A percentile compares a stretch with the other conserved stretches of the same genome.
phyloP scores from a whole-genome alignment of 2,888 invertebrate genomes.

The Cataglyphis rosenhaueri region DNA sequence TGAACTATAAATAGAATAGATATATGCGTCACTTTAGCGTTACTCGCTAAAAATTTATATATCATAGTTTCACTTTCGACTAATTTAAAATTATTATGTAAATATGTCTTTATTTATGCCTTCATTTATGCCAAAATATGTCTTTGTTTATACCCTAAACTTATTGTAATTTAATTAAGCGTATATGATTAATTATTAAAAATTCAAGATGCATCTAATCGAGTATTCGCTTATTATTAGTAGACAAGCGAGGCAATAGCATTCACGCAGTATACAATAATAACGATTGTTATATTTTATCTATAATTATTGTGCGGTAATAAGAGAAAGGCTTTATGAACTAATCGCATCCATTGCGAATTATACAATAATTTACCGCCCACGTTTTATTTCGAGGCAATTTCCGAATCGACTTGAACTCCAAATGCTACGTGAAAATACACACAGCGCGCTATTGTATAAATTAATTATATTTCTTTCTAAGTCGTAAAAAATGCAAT shows the following conservation, averaged over 20 bases:
- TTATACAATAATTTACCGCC: constrained; percentile 28
- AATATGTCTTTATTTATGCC: constrained; percentile 1
- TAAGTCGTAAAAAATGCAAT: constrained; percentile 7
- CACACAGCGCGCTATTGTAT: constrained; percentile 7
- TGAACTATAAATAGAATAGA: constrained; percentile 1
- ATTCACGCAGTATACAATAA: background rate
- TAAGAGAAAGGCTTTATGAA: constrained; percentile 26
- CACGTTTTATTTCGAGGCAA: constrained; percentile 28
- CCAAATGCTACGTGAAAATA: constrained; percentile 37
- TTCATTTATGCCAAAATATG: too few species aligned
- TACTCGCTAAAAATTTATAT: background rate
- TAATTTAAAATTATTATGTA: background rate
- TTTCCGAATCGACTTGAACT: constrained; percentile 15
- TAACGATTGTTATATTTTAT: constrained; percentile 38
- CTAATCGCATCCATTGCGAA: constrained; percentile 32
- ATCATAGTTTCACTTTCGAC: background rate
- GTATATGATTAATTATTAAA: constrained; percentile 43
- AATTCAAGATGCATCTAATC: constrained; percentile 22
- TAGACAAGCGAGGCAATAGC: background rate
- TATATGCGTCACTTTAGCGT: background rate
- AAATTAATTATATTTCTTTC: constrained; percentile 38
- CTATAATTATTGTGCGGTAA: constrained; percentile 27
- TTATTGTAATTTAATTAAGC: constrained; percentile 33
- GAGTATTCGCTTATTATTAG: constrained; percentile 10
- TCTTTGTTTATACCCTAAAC: background rate